Evolutionary conservation across 64 coral and sea anemone genomes (phyloP).

Genomic region (Platygyra sinensis): DNA sequence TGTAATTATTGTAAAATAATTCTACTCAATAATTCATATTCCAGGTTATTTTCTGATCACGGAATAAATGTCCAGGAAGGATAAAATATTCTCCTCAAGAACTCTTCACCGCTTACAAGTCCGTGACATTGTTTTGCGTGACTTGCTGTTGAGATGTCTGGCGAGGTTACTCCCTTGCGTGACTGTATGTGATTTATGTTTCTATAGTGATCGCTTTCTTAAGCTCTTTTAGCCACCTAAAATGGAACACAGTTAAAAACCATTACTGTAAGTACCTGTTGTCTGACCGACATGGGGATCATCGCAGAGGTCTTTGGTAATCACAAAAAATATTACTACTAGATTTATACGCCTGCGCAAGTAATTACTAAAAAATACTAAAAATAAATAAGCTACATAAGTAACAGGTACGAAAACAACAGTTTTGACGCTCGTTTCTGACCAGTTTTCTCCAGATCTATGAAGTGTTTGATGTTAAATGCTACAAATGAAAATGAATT

Average conservation of each 20-base stretch:
- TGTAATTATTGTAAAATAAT: background rate
- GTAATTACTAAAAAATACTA: too few species aligned
- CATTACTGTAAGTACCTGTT: background rate
- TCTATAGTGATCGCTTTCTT: slow-evolving; percentile 51
- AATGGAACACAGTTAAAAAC: background rate
- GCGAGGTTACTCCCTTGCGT: background rate
- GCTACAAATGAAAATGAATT: too few species aligned
- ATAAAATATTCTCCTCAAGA: slow-evolving; percentile 9
- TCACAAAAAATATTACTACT: too few species aligned
- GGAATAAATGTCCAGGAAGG: background rate
- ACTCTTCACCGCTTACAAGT: background rate
- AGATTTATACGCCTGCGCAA: too few species aligned
- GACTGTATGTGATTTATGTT: background rate
- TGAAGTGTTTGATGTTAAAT: too few species aligned
- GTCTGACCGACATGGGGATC: background rate
- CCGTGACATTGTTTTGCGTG: background rate
- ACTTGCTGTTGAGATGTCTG: background rate
- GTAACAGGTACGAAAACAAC: too few species aligned
- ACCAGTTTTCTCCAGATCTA: too few species aligned
- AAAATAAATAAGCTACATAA: too few species aligned
- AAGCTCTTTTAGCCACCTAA: slow-evolving; percentile 47
- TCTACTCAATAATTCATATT: background rate
- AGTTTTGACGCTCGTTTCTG: too few species aligned
- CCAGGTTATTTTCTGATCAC: background rate
- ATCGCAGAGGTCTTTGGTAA: too few species aligned